A percentile compares a stretch with the other conserved stretches of the same genome.
Conservation (phyloP, 2,888 invertebrate species). For the Torymus auratus region DNA sequence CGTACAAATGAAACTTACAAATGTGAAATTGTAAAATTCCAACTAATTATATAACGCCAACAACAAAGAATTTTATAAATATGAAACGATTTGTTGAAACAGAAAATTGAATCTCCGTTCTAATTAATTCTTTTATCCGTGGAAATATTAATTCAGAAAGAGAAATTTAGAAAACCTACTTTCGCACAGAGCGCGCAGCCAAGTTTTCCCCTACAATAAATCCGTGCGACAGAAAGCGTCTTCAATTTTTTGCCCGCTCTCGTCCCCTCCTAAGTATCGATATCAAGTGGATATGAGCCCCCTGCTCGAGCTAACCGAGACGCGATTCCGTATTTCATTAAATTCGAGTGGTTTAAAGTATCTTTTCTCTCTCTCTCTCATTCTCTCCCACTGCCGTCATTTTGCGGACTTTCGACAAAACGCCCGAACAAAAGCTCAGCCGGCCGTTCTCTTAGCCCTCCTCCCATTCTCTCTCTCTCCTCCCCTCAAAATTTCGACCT, state of each 20-base stretch:
- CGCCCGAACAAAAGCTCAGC: constrained; percentile 57
- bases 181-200: too few relatives aligned
- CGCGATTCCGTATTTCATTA: constrained; percentile 43
- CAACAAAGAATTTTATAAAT: too few relatives aligned
- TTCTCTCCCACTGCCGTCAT: constrained; percentile 27
- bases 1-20: too few relatives aligned
- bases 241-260: background rate
- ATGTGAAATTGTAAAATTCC: too few relatives aligned
- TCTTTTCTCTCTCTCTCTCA: constrained; percentile 37
- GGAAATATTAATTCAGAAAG: too few relatives aligned
- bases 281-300: constrained; percentile 1
- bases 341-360: constrained; percentile 29
- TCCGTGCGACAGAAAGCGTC: too few relatives aligned
- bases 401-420: constrained; percentile 55
- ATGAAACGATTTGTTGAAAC: too few relatives aligned
- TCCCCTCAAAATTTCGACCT: constrained; percentile 27
- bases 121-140: too few relatives aligned
- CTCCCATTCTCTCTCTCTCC: constrained; percentile 16
- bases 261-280: constrained; percentile 7
- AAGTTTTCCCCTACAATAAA: too few relatives aligned
- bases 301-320: background rate
- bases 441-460: constrained; percentile 12
- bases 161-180: too few relatives aligned
- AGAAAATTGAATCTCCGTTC: too few relatives aligned
- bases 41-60: too few relatives aligned